Percentiles rank a stretch among this genome's conserved stretches.
Evolutionary conservation across 1,140 invertebrate species (phyloP).

Genomic region (Lutraria rhynchaena): DNA sequence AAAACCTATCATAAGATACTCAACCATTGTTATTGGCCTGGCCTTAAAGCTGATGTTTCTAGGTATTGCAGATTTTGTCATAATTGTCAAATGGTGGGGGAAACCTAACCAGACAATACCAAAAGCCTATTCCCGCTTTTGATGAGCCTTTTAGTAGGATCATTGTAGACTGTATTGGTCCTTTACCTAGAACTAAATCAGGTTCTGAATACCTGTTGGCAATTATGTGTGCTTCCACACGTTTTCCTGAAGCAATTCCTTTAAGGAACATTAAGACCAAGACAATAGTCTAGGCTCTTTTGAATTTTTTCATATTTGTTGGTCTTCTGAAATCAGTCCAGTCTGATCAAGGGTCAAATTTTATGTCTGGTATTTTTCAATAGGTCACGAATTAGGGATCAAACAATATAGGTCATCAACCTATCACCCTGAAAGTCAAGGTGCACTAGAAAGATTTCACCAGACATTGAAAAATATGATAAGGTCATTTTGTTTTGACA

Average conservation of each 20-base stretch:
- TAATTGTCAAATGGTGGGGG: conserved; percentile 18
- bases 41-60: conserved; percentile 7
- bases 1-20: conserved; percentile 33
- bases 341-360: conserved; percentile 55
- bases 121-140: too few species aligned
- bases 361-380: conserved; percentile 57
- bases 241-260: not conserved
- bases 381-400: conserved; percentile 48
- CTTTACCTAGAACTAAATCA: too few species aligned
- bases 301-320: conserved; percentile 48
- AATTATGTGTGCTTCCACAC: too few species aligned
- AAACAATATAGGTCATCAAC: conserved; percentile 31
- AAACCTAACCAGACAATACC: conserved; percentile 37
- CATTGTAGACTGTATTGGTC: not conserved
- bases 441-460: too few species aligned
- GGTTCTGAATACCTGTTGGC: too few species aligned
- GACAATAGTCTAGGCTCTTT: conserved; percentile 20
- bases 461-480: too few species aligned
- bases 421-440: conserved; percentile 56
- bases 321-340: conserved; percentile 55
- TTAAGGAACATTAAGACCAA: conserved; percentile 32
- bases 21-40: conserved; percentile 21
- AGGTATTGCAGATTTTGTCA: not conserved
- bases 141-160: conserved; percentile 17
- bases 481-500: conserved; percentile 50